Percentiles rank a stretch among this genome's conserved stretches.
Evolutionary conservation across 2,113 vertebrate genomes (phyloP).

Genomic region (Tyto alba): DNA sequence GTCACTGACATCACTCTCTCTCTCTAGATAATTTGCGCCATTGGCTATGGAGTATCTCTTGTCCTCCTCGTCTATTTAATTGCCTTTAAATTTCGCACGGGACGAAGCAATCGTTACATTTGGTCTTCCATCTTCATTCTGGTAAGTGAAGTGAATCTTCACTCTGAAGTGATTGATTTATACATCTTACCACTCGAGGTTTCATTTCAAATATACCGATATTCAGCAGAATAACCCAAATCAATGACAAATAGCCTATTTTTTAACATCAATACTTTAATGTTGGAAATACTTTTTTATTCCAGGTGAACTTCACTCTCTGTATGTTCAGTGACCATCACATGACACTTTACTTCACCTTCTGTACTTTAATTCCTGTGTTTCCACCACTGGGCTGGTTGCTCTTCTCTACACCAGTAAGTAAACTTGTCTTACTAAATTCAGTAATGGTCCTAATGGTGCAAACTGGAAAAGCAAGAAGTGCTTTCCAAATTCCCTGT

Average conservation of each 20-base stretch:
- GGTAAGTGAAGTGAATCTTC: slow-evolving; percentile 69
- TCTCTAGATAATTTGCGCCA: slow-evolving; percentile 70
- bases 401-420: neutral
- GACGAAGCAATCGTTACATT: slow-evolving; percentile 80
- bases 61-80: slow-evolving; percentile 80
- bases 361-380: slow-evolving; percentile 73
- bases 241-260: neutral
- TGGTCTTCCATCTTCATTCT: slow-evolving; percentile 80
- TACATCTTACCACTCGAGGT: neutral
- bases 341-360: rapidly evolving
- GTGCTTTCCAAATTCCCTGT: neutral
- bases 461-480: neutral
- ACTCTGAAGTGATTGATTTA: neutral
- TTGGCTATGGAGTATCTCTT: slow-evolving; percentile 76
- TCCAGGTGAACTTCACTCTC: neutral
- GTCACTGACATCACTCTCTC: neutral
- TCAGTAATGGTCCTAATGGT: neutral
- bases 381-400: slow-evolving; percentile 74
- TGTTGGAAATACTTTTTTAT: neutral
- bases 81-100: slow-evolving; percentile 73
- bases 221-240: neutral
- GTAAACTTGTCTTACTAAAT: neutral
- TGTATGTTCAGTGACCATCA: rapidly evolving
- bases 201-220: neutral
- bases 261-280: neutral